A percentile compares a stretch with the other conserved stretches of the same genome.
phyloP scores from a whole-genome alignment of 2,113 vertebrate genomes.

The Bujurquina vittata region DNA sequence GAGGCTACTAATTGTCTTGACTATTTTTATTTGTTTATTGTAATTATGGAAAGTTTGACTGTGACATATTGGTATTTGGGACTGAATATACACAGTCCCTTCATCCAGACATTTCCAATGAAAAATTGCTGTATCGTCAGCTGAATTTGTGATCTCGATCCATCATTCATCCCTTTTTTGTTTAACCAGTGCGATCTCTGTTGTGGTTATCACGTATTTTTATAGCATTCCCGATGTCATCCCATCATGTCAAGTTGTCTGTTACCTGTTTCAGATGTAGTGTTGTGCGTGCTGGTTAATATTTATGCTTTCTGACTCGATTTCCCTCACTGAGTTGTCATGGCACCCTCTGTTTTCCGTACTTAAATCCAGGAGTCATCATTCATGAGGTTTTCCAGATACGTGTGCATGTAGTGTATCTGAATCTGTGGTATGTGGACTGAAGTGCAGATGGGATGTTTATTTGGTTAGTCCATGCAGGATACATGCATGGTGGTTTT shows the following conservation, averaged over 20 bases:
- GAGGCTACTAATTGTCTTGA: conserved; percentile 29
- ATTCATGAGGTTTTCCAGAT: background rate
- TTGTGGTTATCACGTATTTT: background rate
- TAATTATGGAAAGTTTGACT: conserved; percentile 46
- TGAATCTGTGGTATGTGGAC: background rate
- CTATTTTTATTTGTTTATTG: conserved; percentile 5
- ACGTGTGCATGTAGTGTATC: background rate
- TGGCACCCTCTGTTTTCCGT: background rate
- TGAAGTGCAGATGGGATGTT: background rate
- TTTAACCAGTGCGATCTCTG: background rate
- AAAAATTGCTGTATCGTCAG: background rate
- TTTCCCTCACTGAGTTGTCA: background rate
- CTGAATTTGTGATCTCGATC: background rate
- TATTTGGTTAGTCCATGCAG: conserved; percentile 27
- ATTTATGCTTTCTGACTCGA: background rate
- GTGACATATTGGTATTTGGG: conserved; percentile 2
- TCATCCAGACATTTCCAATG: background rate
- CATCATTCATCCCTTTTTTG: background rate
- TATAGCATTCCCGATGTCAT: background rate
- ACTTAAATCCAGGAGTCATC: background rate
- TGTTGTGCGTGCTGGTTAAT: background rate
- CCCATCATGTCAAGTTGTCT: background rate
- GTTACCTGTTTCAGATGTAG: background rate
- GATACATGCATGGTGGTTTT: conserved; percentile 32
- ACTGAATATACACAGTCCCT: background rate